Evolutionary conservation across 2,113 vertebrate genomes (phyloP).

Genomic region (Scophthalmus maximus): DNA sequence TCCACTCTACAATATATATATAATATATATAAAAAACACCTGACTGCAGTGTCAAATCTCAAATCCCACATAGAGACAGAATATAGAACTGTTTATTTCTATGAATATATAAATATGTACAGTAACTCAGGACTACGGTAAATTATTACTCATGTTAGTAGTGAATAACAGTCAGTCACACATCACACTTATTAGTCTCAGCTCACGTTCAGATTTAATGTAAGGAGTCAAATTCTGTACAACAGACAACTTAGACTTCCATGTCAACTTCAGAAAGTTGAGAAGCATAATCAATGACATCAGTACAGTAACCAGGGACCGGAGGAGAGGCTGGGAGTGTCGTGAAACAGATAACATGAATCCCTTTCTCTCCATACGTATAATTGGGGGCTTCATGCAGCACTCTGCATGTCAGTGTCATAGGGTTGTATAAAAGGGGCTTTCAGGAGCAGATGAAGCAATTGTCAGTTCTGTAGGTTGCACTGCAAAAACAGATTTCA

Average conservation of each 20-base stretch:
- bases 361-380: conserved; percentile 31
- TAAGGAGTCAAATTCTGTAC: not conserved
- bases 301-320: too few species aligned
- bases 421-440: not conserved
- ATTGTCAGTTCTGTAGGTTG: not conserved
- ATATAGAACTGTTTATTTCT: not conserved
- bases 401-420: not conserved
- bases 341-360: conserved; percentile 25
- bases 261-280: not conserved
- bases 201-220: not conserved
- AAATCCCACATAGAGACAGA: not conserved
- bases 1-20: not conserved
- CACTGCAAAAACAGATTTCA: not conserved
- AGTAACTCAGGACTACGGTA: not conserved
- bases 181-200: not conserved
- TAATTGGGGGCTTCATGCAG: conserved; percentile 4
- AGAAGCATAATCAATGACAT: conserved; percentile 7
- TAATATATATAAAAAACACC: not conserved
- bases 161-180: conserved; percentile 1
- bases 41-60: not conserved
- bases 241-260: not conserved
- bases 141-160: not conserved
- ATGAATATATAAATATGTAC: not conserved
- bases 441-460: not conserved
- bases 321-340: conserved; percentile 10